These are phyloP conservation scores for Luscinia luscinia DNA, from an alignment of 2,797 vertebrate species.

Conservation along the genomic window DNA sequence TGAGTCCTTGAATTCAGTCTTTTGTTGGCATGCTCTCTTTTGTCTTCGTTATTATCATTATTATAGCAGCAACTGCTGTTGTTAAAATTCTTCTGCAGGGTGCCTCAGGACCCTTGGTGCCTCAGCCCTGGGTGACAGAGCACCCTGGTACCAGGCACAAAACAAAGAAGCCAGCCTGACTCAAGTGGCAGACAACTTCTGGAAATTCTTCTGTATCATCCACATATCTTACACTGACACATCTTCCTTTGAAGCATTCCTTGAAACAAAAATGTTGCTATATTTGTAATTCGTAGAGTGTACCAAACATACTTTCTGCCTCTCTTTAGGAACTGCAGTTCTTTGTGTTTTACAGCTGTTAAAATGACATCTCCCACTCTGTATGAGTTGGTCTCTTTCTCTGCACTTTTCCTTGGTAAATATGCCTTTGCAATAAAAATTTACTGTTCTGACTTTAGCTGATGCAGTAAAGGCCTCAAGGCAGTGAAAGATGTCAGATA, in stretches of 20 bases:
- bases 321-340: background rate
- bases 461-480: background rate
- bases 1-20: background rate
- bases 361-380: background rate
- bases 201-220: background rate
- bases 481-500: background rate
- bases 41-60: background rate
- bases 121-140: background rate
- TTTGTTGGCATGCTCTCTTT: background rate
- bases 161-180: background rate
- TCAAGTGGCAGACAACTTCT: background rate
- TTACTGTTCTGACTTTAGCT: background rate
- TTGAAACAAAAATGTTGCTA: background rate
- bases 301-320: background rate
- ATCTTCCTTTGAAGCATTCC: background rate
- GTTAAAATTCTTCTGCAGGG: background rate
- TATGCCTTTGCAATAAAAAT: background rate
- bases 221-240: accelerated
- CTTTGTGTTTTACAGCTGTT: background rate
- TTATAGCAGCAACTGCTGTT: background rate
- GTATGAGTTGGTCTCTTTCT: background rate
- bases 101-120: background rate
- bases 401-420: background rate
- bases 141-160: background rate
- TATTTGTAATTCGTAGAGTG: background rate